Conservation (phyloP, 1,140 invertebrate species). For the Mya arenaria region DNA sequence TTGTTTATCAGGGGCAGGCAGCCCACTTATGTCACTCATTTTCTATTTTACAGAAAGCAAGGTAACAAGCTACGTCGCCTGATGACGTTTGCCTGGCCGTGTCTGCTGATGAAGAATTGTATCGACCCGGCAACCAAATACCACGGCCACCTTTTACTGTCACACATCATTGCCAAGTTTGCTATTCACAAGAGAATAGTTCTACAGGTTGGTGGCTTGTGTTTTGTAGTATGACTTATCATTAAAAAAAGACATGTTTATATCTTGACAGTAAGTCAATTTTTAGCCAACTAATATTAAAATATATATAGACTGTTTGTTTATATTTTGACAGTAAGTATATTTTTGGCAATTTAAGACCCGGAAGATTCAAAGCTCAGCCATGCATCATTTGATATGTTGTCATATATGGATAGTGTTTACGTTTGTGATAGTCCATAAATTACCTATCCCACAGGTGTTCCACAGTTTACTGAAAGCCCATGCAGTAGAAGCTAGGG, state of each 20-base stretch:
- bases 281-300: background rate
- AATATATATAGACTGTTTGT: too few relatives aligned
- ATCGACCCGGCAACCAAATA: constrained; percentile 98
- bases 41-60: constrained; percentile 84
- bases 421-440: background rate
- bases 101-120: constrained; percentile 95
- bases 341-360: too few relatives aligned
- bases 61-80: constrained; percentile 94
- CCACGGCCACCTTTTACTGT: constrained; percentile 97
- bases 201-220: constrained; percentile 87
- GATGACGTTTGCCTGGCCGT: constrained; percentile 99
- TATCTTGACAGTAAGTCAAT: background rate
- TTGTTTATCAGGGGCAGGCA: too few relatives aligned
- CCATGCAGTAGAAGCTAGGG: constrained; percentile 95
- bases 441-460: constrained; percentile 85
- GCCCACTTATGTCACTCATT: background rate
- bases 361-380: background rate
- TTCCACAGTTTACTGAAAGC: constrained; percentile 97
- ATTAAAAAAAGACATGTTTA: too few relatives aligned
- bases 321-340: too few relatives aligned
- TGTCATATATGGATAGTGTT: background rate
- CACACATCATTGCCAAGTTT: constrained; percentile 99
- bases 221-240: too few relatives aligned
- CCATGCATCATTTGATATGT: background rate
- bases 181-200: constrained; percentile 99